Percentiles rank a stretch among this genome's conserved stretches.
These are phyloP conservation scores for Phaonia tiefii DNA, from an alignment of 2,888 invertebrate species.

Conservation along the genomic window DNA sequence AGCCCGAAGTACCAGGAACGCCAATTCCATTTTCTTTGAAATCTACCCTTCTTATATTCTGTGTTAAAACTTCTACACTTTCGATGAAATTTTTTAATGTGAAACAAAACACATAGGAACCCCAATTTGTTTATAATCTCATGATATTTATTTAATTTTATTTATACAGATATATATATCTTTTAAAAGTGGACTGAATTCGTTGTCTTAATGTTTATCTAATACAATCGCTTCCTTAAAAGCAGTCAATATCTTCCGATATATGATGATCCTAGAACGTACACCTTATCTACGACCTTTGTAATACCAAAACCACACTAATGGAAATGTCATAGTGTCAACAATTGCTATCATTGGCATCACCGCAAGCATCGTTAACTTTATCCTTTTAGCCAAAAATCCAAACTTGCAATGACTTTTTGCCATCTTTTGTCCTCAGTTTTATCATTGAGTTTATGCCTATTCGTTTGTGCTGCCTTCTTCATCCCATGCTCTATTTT, in stretches of 20 bases:
- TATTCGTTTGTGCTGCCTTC: slow-evolving; percentile 4
- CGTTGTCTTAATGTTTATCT: too few species aligned
- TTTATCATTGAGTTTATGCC: slow-evolving; percentile 31
- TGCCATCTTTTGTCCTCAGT: neutral
- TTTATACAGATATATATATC: too few species aligned
- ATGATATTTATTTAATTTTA: too few species aligned
- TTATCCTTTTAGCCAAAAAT: slow-evolving; percentile 41
- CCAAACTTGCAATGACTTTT: slow-evolving; percentile 24
- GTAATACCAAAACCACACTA: slow-evolving; percentile 18
- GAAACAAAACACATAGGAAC: too few species aligned
- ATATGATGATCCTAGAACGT: neutral
- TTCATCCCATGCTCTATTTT: neutral
- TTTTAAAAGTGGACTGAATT: too few species aligned
- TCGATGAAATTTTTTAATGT: too few species aligned
- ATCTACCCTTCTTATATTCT: too few species aligned
- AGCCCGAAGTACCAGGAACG: too few species aligned
- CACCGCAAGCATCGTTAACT: slow-evolving; percentile 49
- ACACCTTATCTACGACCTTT: neutral
- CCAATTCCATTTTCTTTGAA: too few species aligned
- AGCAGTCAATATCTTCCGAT: neutral
- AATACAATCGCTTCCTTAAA: too few species aligned
- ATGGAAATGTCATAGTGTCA: slow-evolving; percentile 39
- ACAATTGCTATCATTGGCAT: slow-evolving; percentile 37
- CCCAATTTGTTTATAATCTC: too few species aligned
- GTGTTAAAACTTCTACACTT: too few species aligned